Evolutionary conservation across 2,888 invertebrate species (phyloP).

Genomic region (Allygus modestus): DNA sequence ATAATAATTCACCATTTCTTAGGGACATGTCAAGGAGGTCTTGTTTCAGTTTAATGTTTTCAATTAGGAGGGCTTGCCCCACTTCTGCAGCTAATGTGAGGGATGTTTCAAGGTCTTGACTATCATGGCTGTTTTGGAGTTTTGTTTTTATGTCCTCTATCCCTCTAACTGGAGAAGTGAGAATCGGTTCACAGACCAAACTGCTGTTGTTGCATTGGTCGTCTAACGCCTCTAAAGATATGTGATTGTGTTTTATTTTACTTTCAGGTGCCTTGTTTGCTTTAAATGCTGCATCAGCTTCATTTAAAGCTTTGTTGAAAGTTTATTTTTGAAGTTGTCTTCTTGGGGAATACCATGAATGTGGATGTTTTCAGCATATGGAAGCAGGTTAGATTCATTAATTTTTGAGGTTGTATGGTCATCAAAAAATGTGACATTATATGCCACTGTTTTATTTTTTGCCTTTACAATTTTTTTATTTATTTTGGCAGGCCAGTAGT

Average conservation of each 20-base stretch:
- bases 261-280: background rate
- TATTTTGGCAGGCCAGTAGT: background rate
- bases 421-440: background rate
- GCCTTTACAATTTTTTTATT: background rate
- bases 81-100: background rate
- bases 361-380: background rate
- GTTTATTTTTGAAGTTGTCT: slow-evolving; percentile 29
- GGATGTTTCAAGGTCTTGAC: slow-evolving; percentile 30
- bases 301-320: slow-evolving; percentile 2
- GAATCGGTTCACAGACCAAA: background rate
- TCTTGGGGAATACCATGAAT: background rate
- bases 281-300: background rate
- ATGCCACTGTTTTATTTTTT: background rate
- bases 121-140: slow-evolving; percentile 10
- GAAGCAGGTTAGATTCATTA: slow-evolving; percentile 19
- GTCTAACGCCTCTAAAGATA: background rate
- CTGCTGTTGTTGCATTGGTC: slow-evolving; percentile 3
- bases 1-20: slow-evolving; percentile 33
- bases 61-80: background rate
- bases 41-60: slow-evolving; percentile 25
- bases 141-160: slow-evolving; percentile 32
- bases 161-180: background rate
- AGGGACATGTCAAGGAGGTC: slow-evolving; percentile 7
- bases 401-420: slow-evolving; percentile 6
- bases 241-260: background rate